A percentile compares a stretch with the other conserved stretches of the same genome.
Conservation (phyloP, 2,888 invertebrate genomes). For the Cheilosia pagana region DNA sequence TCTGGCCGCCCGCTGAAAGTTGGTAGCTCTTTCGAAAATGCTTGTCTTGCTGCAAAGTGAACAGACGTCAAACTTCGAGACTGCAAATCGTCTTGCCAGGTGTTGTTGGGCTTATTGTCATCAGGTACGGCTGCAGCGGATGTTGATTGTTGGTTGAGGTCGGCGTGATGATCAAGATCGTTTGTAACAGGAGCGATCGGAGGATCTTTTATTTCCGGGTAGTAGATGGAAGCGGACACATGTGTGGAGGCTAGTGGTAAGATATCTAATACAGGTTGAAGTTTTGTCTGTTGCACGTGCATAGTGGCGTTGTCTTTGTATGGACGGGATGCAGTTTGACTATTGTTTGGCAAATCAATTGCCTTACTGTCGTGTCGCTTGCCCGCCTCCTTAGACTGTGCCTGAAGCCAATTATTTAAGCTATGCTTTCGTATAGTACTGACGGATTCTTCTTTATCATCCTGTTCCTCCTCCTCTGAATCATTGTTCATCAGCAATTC, state of each 20-base stretch:
- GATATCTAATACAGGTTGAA: no score
- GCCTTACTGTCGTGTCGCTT: neutral
- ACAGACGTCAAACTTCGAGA: neutral
- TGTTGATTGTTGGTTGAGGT: no score
- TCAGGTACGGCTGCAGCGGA: no score
- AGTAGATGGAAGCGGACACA: neutral
- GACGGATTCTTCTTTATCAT: neutral
- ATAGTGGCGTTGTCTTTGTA: neutral
- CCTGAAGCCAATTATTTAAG: neutral
- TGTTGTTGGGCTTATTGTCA: no score
- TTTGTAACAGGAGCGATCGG: neutral
- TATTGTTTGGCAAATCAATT: neutral
- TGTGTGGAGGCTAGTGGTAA: no score
- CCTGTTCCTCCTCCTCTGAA: neutral
- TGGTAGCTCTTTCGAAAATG: slow-evolving; percentile 62
- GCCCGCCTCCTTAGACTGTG: neutral
- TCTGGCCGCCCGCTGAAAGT: slow-evolving; percentile 56
- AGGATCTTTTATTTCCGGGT: neutral
- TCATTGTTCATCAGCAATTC: neutral
- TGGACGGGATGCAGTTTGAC: slow-evolving; percentile 4
- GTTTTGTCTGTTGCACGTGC: neutral
- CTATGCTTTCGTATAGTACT: neutral
- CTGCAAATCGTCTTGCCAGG: no score
- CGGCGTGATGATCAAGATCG: no score
- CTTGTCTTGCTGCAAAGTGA: slow-evolving; percentile 39